A percentile compares a stretch with the other conserved stretches of the same genome.
These are phyloP conservation scores for Diaprepes abbreviatus DNA, from an alignment of 2,888 invertebrate species.

Conservation along the genomic window DNA sequence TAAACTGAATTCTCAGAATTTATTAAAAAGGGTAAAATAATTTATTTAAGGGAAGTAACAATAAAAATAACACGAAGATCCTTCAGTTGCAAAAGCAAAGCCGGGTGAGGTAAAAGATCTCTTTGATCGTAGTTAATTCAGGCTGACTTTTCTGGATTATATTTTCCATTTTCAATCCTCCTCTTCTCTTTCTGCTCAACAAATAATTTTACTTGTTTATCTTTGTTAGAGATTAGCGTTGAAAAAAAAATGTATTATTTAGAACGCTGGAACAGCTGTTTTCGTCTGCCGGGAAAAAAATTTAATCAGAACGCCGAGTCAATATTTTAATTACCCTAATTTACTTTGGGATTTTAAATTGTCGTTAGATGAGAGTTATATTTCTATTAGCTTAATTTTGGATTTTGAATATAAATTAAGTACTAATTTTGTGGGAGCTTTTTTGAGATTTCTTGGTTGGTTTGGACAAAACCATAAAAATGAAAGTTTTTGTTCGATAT, in stretches of 20 bases:
- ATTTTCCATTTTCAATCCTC: conserved; percentile 44
- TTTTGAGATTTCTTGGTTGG: too few relatives aligned
- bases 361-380: too few relatives aligned
- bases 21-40: too few relatives aligned
- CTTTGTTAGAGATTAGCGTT: conserved; percentile 40
- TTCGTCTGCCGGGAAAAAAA: conserved; percentile 6
- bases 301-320: conserved; percentile 7
- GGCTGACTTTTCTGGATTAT: conserved; percentile 51
- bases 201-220: conserved; percentile 42
- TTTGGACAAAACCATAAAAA: too few relatives aligned
- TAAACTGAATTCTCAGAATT: too few relatives aligned
- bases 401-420: too few relatives aligned
- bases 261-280: conserved; percentile 20
- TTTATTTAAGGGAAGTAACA: conserved; percentile 22
- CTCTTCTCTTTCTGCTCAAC: conserved; percentile 29
- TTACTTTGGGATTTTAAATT: background rate
- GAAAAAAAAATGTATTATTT: conserved; percentile 38
- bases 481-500: too few relatives aligned
- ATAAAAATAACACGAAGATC: conserved; percentile 28
- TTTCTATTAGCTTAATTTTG: too few relatives aligned
- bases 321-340: background rate
- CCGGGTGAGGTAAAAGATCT: conserved; percentile 49
- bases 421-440: too few relatives aligned
- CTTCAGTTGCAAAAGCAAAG: conserved; percentile 31
- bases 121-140: conserved; percentile 58